Evolutionary conservation across 2,888 invertebrate genomes (phyloP).

Genomic region (Ectemnius continuus): DNA sequence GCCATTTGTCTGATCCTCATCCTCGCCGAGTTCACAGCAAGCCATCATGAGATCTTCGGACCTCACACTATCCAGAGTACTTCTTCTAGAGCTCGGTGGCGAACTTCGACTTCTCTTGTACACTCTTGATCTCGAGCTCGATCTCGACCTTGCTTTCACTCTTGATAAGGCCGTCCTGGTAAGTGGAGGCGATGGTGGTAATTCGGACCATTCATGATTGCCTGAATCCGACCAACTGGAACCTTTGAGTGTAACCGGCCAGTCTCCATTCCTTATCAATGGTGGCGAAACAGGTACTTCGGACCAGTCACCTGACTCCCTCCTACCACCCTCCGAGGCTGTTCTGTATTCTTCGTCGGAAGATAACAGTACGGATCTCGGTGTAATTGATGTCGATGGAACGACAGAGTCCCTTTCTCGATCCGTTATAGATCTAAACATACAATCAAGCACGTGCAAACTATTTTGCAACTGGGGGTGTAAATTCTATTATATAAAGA

Average conservation of each 20-base stretch:
- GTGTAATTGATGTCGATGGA: slow-evolving; percentile 83
- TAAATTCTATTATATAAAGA: too few relatives aligned
- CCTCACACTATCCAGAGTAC: slow-evolving; percentile 83
- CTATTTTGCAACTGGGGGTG: too few relatives aligned
- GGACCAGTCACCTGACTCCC: slow-evolving; percentile 92
- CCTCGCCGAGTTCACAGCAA: slow-evolving; percentile 79
- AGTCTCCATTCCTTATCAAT: slow-evolving; percentile 72
- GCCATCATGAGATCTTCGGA: slow-evolving; percentile 81
- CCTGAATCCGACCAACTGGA: slow-evolving; percentile 69
- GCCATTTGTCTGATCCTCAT: slow-evolving; percentile 79
- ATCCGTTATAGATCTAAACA: slow-evolving; percentile 63
- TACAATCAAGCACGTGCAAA: not conserved
- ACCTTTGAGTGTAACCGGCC: slow-evolving; percentile 62
- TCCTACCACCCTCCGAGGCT: slow-evolving; percentile 89
- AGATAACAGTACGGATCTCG: slow-evolving; percentile 86
- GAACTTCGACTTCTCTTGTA: slow-evolving; percentile 83
- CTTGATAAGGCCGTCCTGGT: slow-evolving; percentile 82
- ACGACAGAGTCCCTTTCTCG: slow-evolving; percentile 78
- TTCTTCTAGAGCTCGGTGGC: slow-evolving; percentile 82
- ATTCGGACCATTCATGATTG: slow-evolving; percentile 74
- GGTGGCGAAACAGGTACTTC: slow-evolving; percentile 82
- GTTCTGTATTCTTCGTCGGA: slow-evolving; percentile 93
- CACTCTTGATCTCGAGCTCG: slow-evolving; percentile 79
- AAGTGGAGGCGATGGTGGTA: slow-evolving; percentile 84
- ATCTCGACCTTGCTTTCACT: slow-evolving; percentile 83